phyloP scores from a whole-genome alignment of 2,888 invertebrate genomes.

The Dromius quadrimaculatus region DNA sequence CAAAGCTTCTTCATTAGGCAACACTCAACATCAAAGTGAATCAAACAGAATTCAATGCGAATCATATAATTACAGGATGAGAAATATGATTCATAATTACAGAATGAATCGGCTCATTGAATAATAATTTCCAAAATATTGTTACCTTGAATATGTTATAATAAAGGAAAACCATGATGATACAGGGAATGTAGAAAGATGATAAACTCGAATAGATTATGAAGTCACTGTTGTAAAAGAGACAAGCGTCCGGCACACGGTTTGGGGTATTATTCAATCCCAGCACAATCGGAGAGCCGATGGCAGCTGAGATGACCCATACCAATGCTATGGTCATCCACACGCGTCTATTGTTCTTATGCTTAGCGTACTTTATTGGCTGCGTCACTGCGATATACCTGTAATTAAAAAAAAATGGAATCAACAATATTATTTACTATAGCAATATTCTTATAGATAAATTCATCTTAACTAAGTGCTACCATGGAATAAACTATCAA shows the following conservation, averaged over 20 bases:
- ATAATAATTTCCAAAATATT: too few relatives aligned
- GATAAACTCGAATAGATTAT: conserved; percentile 97
- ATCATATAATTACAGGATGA: too few relatives aligned
- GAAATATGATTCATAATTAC: too few relatives aligned
- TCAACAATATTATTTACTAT: not conserved
- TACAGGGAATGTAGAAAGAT: conserved; percentile 98
- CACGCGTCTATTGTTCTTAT: conserved; percentile 95
- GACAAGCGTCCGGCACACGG: conserved; percentile 85
- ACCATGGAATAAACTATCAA: too few relatives aligned
- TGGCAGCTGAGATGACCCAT: conserved; percentile 95
- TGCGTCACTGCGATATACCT: conserved; percentile 99
- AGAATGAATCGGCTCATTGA: too few relatives aligned
- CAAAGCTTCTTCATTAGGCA: too few relatives aligned
- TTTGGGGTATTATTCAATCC: conserved; percentile 95
- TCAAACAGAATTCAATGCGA: too few relatives aligned
- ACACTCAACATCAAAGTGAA: too few relatives aligned
- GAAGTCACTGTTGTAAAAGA: conserved; percentile 98
- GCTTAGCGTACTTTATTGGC: conserved; percentile 98
- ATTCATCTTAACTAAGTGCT: not conserved
- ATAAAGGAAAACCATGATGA: conserved; percentile 98
- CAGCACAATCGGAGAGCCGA: conserved; percentile 95
- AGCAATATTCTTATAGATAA: conserved; percentile 6
- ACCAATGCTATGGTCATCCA: conserved; percentile 95
- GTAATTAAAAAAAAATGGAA: conserved; percentile 62
- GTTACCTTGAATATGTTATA: conserved; percentile 94